Evolutionary conservation across 2,797 vertebrate species (phyloP).

Genomic region (Pipistrellus pygmaeus): DNA sequence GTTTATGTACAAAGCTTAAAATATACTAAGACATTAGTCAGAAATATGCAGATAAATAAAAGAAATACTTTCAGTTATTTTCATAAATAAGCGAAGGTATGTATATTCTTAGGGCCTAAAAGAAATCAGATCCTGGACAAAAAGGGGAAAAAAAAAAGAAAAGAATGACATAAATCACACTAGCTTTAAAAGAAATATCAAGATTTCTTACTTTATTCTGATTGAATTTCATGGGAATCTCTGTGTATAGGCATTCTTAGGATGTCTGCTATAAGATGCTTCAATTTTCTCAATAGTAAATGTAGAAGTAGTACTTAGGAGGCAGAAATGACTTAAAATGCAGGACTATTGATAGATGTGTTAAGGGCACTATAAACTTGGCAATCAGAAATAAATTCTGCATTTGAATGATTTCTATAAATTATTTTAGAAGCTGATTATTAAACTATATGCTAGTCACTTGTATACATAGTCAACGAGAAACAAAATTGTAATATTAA

Average conservation of each 20-base stretch:
- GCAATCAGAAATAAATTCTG: constrained; percentile 39
- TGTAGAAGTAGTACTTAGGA: constrained; percentile 16
- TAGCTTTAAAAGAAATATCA: constrained; percentile 50
- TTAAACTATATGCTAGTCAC: constrained; percentile 19
- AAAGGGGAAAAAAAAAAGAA: background rate
- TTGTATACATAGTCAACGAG: background rate
- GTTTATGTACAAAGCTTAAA: background rate
- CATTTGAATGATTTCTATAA: constrained; percentile 37
- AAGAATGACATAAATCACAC: constrained; percentile 12
- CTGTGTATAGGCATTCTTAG: constrained; percentile 29
- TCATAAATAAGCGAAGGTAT: constrained; percentile 34
- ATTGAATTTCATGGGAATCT: constrained; percentile 49
- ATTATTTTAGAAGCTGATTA: constrained; percentile 60
- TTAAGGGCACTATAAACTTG: constrained; percentile 27
- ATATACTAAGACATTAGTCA: constrained; percentile 19
- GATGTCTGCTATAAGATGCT: constrained; percentile 10
- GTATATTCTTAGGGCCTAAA: constrained; percentile 1
- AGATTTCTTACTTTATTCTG: constrained; percentile 39
- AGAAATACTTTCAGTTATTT: constrained; percentile 22
- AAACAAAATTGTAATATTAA: constrained; percentile 54
- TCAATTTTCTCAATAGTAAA: constrained; percentile 64
- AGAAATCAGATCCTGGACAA: constrained; percentile 32
- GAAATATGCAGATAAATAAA: constrained; percentile 28
- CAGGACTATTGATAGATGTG: constrained; percentile 20
- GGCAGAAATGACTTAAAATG: constrained; percentile 1